These are phyloP conservation scores for Fulmarus glacialis DNA, from an alignment of 2,113 vertebrate genomes.

Conservation along the genomic window DNA sequence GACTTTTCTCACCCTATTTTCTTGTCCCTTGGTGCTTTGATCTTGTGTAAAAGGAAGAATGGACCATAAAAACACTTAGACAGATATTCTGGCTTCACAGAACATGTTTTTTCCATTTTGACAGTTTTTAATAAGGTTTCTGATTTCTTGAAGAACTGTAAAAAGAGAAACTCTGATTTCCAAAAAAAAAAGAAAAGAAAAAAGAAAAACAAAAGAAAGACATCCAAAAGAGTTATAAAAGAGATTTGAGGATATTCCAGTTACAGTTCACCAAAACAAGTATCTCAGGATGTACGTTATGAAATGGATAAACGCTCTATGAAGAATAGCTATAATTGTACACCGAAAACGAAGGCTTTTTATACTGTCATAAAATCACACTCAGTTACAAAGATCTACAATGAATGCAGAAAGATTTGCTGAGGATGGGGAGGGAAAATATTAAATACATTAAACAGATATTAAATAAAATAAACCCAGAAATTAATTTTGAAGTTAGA, in stretches of 20 bases:
- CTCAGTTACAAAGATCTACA: background rate
- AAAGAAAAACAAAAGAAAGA: background rate
- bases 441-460: background rate
- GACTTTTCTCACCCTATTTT: constrained; percentile 54
- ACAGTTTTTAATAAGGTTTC: constrained; percentile 56
- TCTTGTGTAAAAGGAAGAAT: constrained; percentile 47
- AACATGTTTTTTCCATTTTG: constrained; percentile 52
- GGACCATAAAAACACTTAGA: constrained; percentile 26
- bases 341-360: background rate
- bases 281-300: constrained; percentile 43
- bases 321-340: background rate
- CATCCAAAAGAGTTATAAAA: constrained; percentile 21
- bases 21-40: constrained; percentile 49
- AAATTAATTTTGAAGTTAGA: constrained; percentile 7
- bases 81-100: constrained; percentile 42
- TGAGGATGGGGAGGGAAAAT: background rate
- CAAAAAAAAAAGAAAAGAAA: background rate
- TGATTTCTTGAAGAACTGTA: constrained; percentile 17
- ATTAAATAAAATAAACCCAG: background rate
- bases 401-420: background rate
- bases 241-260: background rate
- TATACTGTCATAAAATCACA: constrained; percentile 28
- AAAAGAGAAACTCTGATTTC: constrained; percentile 30
- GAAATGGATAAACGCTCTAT: background rate
- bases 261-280: constrained; percentile 9